A percentile compares a stretch with the other conserved stretches of the same genome.
These are phyloP conservation scores for Heliconius nattereri DNA, from an alignment of 1,140 invertebrate genomes.

Conservation along the genomic window DNA sequence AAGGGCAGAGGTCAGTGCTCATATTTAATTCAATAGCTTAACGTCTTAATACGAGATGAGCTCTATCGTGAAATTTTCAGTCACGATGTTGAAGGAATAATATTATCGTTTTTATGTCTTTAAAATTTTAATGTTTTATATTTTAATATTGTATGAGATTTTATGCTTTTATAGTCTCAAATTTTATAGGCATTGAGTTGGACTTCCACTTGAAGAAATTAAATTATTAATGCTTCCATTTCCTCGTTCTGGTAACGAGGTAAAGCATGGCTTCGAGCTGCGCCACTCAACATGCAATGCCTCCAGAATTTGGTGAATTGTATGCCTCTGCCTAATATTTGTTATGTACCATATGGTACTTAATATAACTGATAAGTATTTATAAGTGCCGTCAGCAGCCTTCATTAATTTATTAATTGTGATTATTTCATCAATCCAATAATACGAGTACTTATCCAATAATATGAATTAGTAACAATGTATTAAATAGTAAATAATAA, in stretches of 20 bases:
- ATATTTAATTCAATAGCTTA: conserved; percentile 59
- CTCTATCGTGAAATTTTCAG: conserved; percentile 39
- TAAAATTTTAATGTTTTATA: conserved; percentile 2
- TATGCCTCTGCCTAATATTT: background rate
- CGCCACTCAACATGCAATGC: too few species aligned
- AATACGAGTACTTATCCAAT: too few species aligned
- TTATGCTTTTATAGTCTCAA: background rate
- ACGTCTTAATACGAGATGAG: conserved; percentile 44
- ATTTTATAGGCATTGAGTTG: too few species aligned
- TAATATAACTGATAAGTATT: too few species aligned
- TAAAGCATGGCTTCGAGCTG: too few species aligned
- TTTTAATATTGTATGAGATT: background rate
- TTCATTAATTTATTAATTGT: too few species aligned
- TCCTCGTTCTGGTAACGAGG: too few species aligned
- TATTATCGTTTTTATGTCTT: conserved; percentile 13
- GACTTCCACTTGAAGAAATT: too few species aligned
- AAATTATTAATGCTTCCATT: too few species aligned
- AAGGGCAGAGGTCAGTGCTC: conserved; percentile 47
- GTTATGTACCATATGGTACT: background rate
- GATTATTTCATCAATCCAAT: too few species aligned
- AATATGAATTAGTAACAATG: too few species aligned
- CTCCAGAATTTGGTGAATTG: background rate
- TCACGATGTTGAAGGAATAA: conserved; percentile 40
- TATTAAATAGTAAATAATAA: background rate
- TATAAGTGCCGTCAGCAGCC: too few species aligned